Evolutionary conservation across 1,140 invertebrate species (phyloP).

Genomic region (Dendrolimus kikuchii): DNA sequence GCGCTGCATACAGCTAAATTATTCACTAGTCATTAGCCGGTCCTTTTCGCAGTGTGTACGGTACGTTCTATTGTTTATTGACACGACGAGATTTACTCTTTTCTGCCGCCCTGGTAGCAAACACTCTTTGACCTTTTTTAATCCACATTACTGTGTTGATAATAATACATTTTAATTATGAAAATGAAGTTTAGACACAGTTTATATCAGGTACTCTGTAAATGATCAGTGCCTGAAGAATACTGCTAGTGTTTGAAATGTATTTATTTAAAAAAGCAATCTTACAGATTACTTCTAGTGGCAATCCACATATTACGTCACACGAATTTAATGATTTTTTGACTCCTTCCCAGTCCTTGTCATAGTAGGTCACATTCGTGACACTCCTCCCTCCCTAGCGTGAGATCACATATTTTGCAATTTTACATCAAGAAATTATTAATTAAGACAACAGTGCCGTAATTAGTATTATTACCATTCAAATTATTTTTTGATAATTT

Average conservation of each 20-base stretch:
- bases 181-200: background rate
- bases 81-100: slow-evolving; percentile 15
- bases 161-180: slow-evolving; percentile 1
- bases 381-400: no score
- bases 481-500: no score
- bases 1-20: slow-evolving; percentile 23
- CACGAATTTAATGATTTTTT: no score
- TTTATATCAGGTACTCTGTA: slow-evolving; percentile 4
- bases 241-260: background rate
- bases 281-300: no score
- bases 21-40: slow-evolving; percentile 50
- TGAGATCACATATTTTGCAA: no score
- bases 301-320: no score
- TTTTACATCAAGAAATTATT: no score
- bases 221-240: background rate
- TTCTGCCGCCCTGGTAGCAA: slow-evolving; percentile 19
- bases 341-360: no score
- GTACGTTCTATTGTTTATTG: slow-evolving; percentile 23
- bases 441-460: no score
- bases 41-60: slow-evolving; percentile 19
- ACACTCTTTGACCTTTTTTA: slow-evolving; percentile 2
- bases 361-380: no score
- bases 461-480: no score
- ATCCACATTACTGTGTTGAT: background rate
- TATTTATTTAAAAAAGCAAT: background rate